A percentile compares a stretch with the other conserved stretches of the same genome.
Evolutionary conservation across 2,888 invertebrate species (phyloP).

Genomic region (Pteria penguin): DNA sequence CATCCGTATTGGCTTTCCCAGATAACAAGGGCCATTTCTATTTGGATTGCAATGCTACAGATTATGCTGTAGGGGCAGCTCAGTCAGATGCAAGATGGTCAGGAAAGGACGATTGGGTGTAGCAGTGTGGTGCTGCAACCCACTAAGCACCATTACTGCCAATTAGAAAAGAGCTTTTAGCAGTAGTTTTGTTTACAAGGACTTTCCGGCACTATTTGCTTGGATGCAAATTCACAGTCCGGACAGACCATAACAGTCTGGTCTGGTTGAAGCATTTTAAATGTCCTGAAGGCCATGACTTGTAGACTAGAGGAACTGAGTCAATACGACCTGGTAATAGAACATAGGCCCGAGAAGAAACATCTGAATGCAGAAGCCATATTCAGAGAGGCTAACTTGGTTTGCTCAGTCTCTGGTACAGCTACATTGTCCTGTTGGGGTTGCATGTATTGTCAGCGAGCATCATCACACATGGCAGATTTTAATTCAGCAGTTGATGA

Average conservation of each 20-base stretch:
- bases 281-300: too few relatives aligned
- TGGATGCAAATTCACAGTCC: too few relatives aligned
- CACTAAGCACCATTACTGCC: too few relatives aligned
- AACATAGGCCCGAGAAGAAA: too few relatives aligned
- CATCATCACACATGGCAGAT: neutral
- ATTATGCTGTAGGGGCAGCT: too few relatives aligned
- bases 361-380: neutral
- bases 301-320: slow-evolving; percentile 17
- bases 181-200: neutral
- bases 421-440: neutral
- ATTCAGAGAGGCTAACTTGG: neutral
- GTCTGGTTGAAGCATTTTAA: too few relatives aligned
- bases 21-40: too few relatives aligned
- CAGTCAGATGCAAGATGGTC: too few relatives aligned
- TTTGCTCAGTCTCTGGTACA: neutral
- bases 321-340: slow-evolving; percentile 26
- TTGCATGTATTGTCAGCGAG: neutral
- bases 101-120: too few relatives aligned
- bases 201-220: neutral
- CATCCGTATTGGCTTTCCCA: too few relatives aligned
- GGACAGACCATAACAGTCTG: slow-evolving; percentile 25
- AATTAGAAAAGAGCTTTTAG: slow-evolving; percentile 6
- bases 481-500: neutral
- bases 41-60: too few relatives aligned
- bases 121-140: too few relatives aligned